A percentile compares a stretch with the other conserved stretches of the same genome.
phyloP scores from a whole-genome alignment of 2,113 vertebrate species.

The Corydoras sp. region DNA sequence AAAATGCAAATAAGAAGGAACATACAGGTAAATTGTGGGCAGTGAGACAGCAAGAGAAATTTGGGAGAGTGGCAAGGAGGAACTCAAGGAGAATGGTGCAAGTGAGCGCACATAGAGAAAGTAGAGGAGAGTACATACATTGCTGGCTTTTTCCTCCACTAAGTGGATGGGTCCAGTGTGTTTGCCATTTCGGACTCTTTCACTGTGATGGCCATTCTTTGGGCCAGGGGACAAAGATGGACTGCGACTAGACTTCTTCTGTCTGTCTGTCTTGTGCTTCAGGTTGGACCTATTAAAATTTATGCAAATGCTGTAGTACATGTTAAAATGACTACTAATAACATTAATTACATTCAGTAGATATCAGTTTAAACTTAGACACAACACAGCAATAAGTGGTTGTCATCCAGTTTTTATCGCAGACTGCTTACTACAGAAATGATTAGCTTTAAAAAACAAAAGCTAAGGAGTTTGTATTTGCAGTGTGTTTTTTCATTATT shows the following conservation, averaged over 20 bases:
- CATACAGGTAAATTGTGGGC: slow-evolving; percentile 31
- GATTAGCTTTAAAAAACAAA: no score
- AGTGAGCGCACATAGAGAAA: slow-evolving; percentile 33
- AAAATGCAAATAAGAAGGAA: slow-evolving; percentile 26
- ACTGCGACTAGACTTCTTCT: slow-evolving; percentile 74
- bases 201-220: slow-evolving; percentile 81
- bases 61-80: slow-evolving; percentile 26
- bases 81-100: slow-evolving; percentile 39
- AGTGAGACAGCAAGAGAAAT: slow-evolving; percentile 44
- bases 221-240: slow-evolving; percentile 68
- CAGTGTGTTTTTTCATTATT: no score
- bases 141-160: slow-evolving; percentile 71
- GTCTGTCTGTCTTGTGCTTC: slow-evolving; percentile 74
- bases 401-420: no score
- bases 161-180: slow-evolving; percentile 65
- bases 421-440: no score
- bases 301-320: not conserved
- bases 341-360: not conserved
- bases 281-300: slow-evolving; percentile 61
- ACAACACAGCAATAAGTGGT: no score
- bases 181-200: slow-evolving; percentile 79
- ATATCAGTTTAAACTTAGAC: no score
- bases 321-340: no score
- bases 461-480: no score
- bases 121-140: slow-evolving; percentile 88